These are phyloP conservation scores for Fukomys damarensis DNA, from an alignment of 2,113 vertebrate genomes.

Conservation along the genomic window DNA sequence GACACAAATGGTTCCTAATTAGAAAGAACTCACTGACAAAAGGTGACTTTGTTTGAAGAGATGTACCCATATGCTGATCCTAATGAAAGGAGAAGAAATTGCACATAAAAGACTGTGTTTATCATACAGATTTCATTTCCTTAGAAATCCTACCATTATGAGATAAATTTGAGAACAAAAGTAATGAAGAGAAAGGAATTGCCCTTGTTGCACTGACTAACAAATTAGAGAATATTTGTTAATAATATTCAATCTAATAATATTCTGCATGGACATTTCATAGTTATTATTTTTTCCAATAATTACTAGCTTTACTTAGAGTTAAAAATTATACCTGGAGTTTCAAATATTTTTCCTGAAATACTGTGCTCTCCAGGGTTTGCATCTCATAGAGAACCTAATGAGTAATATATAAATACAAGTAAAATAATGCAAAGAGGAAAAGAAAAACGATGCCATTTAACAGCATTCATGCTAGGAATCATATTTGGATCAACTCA, in stretches of 20 bases:
- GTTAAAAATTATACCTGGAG: background rate
- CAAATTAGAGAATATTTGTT: background rate
- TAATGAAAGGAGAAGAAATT: background rate
- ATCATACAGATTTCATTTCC: background rate
- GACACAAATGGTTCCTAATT: background rate
- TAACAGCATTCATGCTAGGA: background rate
- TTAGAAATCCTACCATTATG: background rate
- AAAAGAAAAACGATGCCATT: background rate
- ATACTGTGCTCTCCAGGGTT: background rate
- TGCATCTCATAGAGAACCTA: background rate
- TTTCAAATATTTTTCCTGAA: background rate
- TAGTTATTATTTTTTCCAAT: background rate
- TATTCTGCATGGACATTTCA: background rate
- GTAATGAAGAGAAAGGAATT: background rate
- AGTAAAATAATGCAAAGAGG: background rate
- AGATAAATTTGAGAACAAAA: slow-evolving; percentile 19
- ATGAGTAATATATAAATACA: background rate
- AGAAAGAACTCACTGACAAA: background rate
- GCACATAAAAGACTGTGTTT: background rate
- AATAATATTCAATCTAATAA: background rate
- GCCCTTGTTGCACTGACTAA: background rate
- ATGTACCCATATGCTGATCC: background rate
- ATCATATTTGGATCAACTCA: background rate
- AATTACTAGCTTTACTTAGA: background rate
- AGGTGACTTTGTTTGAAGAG: background rate